Evolutionary conservation across 2,888 invertebrate genomes (phyloP).

Genomic region (Stenichneumon culpator): DNA sequence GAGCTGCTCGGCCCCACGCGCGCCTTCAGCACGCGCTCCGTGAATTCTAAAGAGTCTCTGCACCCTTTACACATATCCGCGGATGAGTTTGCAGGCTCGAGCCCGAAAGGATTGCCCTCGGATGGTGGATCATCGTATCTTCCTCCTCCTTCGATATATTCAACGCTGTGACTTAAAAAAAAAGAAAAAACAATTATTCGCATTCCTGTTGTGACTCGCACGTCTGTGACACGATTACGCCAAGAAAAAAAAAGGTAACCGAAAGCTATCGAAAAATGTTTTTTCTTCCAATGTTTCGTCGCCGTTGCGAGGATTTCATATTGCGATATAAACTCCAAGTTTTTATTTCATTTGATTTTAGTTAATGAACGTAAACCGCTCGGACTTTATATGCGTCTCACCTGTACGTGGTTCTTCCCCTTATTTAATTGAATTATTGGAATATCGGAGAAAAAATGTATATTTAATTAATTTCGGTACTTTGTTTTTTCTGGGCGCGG

Average conservation of each 20-base stretch:
- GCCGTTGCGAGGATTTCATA: neutral
- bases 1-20: constrained; percentile 74
- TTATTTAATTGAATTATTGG: neutral
- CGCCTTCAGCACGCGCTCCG: constrained; percentile 75
- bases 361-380: too few relatives aligned
- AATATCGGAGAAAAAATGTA: neutral
- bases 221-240: neutral
- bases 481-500: neutral
- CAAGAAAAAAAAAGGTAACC: neutral
- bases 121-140: constrained; percentile 65
- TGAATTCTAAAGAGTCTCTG: constrained; percentile 80
- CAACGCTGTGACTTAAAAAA: constrained; percentile 29
- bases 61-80: constrained; percentile 68
- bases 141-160: constrained; percentile 30
- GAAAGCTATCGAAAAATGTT: neutral
- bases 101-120: constrained; percentile 69
- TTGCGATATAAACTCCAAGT: neutral
- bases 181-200: neutral
- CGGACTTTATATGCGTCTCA: too few relatives aligned
- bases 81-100: constrained; percentile 64
- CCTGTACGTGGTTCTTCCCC: too few relatives aligned
- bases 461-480: neutral
- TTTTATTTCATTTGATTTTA: neutral
- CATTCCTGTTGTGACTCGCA: neutral
- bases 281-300: neutral